Evolutionary conservation across 2,797 vertebrate genomes (phyloP).

Genomic region (Xerus rutilus): DNA sequence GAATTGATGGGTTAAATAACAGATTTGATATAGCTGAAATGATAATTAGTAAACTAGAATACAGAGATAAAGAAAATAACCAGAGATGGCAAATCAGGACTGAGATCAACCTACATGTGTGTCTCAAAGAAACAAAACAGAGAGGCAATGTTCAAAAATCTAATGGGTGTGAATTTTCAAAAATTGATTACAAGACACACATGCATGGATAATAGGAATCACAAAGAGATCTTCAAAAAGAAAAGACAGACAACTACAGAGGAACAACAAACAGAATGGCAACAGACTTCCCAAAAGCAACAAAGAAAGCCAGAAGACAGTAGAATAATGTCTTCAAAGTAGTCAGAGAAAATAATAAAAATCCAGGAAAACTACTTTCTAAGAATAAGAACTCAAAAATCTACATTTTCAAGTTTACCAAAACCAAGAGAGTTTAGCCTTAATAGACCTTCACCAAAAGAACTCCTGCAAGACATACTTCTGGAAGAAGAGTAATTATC

Average conservation of each 20-base stretch:
- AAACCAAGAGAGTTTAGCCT: no score
- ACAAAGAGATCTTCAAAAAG: background rate
- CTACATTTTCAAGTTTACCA: background rate
- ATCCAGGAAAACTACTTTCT: background rate
- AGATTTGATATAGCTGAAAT: background rate
- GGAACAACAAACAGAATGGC: background rate
- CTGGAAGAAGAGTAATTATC: no score
- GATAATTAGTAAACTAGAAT: background rate
- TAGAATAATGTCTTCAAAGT: background rate
- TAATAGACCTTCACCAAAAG: no score
- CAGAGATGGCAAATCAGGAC: background rate
- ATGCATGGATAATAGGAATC: background rate
- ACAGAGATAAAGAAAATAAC: slow-evolving; percentile 24
- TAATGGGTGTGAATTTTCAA: background rate
- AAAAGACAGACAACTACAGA: background rate
- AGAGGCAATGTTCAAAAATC: background rate
- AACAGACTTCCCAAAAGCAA: background rate
- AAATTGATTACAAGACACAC: background rate
- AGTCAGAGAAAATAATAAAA: background rate
- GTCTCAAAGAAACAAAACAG: background rate
- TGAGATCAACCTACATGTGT: background rate
- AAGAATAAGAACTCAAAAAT: background rate
- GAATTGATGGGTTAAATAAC: background rate
- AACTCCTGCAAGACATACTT: no score
- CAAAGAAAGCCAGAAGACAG: background rate